Percentiles rank a stretch among this genome's conserved stretches.
Conservation (phyloP, 1,140 invertebrate species). For the Listronotus bonariensis region DNA sequence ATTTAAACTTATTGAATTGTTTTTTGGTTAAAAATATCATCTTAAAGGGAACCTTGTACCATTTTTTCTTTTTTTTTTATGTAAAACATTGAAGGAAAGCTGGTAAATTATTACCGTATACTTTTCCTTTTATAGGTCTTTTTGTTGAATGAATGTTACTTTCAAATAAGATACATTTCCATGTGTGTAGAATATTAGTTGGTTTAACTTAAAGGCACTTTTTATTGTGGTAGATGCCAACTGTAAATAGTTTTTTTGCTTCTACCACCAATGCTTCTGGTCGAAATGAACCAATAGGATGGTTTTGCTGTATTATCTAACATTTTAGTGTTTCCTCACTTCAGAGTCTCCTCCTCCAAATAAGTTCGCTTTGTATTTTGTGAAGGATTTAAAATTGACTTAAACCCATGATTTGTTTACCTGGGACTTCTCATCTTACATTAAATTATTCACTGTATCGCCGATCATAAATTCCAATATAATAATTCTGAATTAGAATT, state of each 20-base stretch:
- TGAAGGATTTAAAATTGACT: constrained; percentile 26
- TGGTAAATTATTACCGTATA: no score
- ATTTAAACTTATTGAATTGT: constrained; percentile 24
- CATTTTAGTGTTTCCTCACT: constrained; percentile 2
- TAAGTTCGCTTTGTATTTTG: constrained; percentile 22
- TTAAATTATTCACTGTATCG: constrained; percentile 12
- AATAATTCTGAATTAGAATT: not conserved
- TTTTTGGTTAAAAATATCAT: constrained; percentile 32
- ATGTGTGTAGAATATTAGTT: constrained; percentile 30
- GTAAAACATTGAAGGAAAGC: no score
- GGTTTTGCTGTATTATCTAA: constrained; percentile 27
- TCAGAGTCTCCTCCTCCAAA: constrained; percentile 16
- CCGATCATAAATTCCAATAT: not conserved
- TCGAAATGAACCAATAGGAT: constrained; percentile 23
- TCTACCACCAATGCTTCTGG: constrained; percentile 29
- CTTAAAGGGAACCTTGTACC: constrained; percentile 34
- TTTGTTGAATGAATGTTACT: constrained; percentile 26
- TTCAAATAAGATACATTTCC: constrained; percentile 31
- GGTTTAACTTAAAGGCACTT: constrained; percentile 35
- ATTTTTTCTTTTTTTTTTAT: no score
- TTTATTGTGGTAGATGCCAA: constrained; percentile 32
- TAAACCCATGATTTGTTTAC: constrained; percentile 15
- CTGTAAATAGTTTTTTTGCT: constrained; percentile 34
- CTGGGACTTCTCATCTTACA: not conserved
- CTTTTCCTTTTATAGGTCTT: constrained; percentile 16